These are phyloP conservation scores for Zaprionus kolodkinae DNA, from an alignment of 1,140 invertebrate genomes.

Conservation along the genomic window DNA sequence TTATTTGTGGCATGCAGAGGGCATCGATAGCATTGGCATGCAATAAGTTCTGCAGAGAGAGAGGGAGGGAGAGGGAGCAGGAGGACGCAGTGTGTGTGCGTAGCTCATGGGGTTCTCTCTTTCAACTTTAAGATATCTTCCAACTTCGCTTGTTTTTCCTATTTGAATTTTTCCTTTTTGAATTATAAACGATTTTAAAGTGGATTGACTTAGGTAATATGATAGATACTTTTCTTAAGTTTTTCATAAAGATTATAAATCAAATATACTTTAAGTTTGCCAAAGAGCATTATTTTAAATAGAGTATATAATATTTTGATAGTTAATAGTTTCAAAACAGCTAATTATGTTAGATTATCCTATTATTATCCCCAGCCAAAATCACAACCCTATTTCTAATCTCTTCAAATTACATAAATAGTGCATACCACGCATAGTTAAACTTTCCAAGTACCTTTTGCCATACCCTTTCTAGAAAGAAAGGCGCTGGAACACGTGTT, in stretches of 20 bases:
- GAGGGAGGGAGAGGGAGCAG: slow-evolving; percentile 11
- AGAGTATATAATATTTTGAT: not conserved
- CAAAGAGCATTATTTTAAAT: too few species aligned
- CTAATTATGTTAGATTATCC: not conserved
- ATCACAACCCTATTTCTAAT: not conserved
- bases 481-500: slow-evolving; percentile 67
- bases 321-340: not conserved
- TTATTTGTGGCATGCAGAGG: slow-evolving; percentile 47
- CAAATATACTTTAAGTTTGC: too few species aligned
- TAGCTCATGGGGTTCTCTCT: not conserved
- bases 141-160: not conserved
- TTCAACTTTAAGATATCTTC: not conserved
- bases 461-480: not conserved
- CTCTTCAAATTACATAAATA: not conserved
- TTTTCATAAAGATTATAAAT: too few species aligned
- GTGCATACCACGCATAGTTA: not conserved
- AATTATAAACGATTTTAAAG: not conserved
- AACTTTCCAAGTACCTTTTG: not conserved
- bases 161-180: too few species aligned
- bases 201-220: not conserved
- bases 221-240: too few species aligned
- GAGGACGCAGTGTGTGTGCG: not conserved
- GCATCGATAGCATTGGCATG: slow-evolving; percentile 48
- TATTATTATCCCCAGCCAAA: not conserved
- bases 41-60: slow-evolving; percentile 7